A percentile compares a stretch with the other conserved stretches of the same genome.
These are phyloP conservation scores for Drosophila grimshawi DNA, from an alignment of 1,140 invertebrate species.

Conservation along the genomic window DNA sequence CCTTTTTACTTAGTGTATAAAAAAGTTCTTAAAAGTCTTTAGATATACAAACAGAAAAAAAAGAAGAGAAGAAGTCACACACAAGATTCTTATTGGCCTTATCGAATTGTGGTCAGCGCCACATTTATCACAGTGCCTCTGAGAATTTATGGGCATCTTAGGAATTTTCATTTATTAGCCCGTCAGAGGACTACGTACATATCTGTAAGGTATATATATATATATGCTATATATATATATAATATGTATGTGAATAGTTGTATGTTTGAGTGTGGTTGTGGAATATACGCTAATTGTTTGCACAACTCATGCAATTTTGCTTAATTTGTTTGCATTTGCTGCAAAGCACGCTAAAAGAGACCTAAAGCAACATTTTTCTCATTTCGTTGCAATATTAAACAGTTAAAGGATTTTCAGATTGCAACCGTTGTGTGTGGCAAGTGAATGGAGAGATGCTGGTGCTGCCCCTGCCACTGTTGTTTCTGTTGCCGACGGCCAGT, in stretches of 20 bases:
- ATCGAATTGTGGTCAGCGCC: conserved; percentile 55
- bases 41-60: not conserved
- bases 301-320: conserved; percentile 33
- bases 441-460: not conserved
- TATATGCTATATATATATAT: conserved; percentile 4
- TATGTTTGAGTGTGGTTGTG: conserved; percentile 6
- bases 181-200: not conserved
- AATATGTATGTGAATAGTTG: conserved; percentile 3
- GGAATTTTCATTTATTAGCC: conserved; percentile 75
- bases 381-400: conserved; percentile 52
- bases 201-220: not conserved
- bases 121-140: conserved; percentile 50
- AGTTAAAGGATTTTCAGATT: conserved; percentile 51
- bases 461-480: not conserved
- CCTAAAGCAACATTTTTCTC: conserved; percentile 20
- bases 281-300: conserved; percentile 45
- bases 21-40: conserved; percentile 15
- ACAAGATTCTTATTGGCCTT: conserved; percentile 40
- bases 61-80: not conserved
- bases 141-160: conserved; percentile 62
- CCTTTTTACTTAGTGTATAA: conserved; percentile 4
- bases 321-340: conserved; percentile 49
- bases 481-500: conserved; percentile 16
- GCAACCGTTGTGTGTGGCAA: conserved; percentile 17
- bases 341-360: conserved; percentile 9